Evolutionary conservation across 2,113 vertebrate genomes (phyloP).

Genomic region (Notothenia coriiceps): DNA sequence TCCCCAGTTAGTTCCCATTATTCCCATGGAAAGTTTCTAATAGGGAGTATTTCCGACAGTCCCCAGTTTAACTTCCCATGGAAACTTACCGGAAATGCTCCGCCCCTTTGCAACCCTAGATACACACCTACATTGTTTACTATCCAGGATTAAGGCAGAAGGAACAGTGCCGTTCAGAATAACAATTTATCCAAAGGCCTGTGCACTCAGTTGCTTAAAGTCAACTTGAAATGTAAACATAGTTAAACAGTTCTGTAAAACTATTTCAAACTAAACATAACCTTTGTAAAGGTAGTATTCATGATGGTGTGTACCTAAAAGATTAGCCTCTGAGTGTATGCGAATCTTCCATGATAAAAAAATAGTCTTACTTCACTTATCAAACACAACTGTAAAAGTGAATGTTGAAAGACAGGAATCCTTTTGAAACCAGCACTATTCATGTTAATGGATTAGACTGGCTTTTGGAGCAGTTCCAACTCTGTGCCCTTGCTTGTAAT

Average conservation of each 20-base stretch:
- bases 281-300: not conserved
- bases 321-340: not conserved
- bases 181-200: not conserved
- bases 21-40: no score
- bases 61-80: no score
- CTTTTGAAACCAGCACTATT: constrained; percentile 37
- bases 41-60: no score
- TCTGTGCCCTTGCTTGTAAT: constrained; percentile 26
- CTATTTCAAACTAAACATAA: not conserved
- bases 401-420: constrained; percentile 20
- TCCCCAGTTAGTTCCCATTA: no score
- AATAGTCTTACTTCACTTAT: not conserved
- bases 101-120: not conserved
- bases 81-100: no score
- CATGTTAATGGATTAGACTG: constrained; percentile 38
- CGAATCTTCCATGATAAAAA: not conserved
- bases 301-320: not conserved
- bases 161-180: not conserved
- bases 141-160: not conserved
- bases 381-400: not conserved
- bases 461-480: constrained; percentile 30
- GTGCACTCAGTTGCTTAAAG: not conserved
- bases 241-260: not conserved
- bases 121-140: not conserved
- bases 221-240: not conserved